Evolutionary conservation across 1,140 invertebrate species (phyloP).

Genomic region (Zaprionus taronus): DNA sequence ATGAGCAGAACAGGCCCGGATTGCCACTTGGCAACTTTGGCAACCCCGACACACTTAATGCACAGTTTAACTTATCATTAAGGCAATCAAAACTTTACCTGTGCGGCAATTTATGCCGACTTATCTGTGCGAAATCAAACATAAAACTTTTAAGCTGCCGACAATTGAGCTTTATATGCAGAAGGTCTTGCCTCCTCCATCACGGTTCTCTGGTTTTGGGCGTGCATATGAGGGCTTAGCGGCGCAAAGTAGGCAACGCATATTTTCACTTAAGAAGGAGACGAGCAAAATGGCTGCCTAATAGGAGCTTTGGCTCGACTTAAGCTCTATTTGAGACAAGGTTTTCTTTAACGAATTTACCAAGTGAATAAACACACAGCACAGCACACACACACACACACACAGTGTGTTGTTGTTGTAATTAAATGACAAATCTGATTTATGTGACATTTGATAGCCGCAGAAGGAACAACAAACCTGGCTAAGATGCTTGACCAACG

Average conservation of each 20-base stretch:
- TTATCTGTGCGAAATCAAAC: conserved; percentile 79
- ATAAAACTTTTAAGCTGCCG: conserved; percentile 75
- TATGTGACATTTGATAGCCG: conserved; percentile 78
- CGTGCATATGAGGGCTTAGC: conserved; percentile 2
- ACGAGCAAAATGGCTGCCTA: conserved; percentile 50
- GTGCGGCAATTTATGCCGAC: conserved; percentile 70
- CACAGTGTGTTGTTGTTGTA: conserved; percentile 41
- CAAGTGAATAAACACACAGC: conserved; percentile 1
- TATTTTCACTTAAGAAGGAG: conserved; percentile 43
- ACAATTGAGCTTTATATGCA: conserved; percentile 78
- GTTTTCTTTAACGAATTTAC: conserved; percentile 33
- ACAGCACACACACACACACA: background rate
- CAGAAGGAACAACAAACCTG: conserved; percentile 40
- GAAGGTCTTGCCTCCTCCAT: conserved; percentile 19
- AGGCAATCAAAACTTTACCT: conserved; percentile 78
- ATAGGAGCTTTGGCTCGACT: conserved; percentile 52
- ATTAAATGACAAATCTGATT: conserved; percentile 79
- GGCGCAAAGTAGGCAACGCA: conserved; percentile 45
- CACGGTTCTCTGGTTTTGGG: background rate
- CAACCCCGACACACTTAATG: conserved; percentile 27
- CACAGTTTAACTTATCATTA: conserved; percentile 73
- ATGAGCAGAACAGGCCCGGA: background rate
- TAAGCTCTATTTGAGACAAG: conserved; percentile 44
- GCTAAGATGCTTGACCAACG: conserved; percentile 40
- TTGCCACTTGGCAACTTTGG: conserved; percentile 29